Evolutionary conservation across 2,113 vertebrate species (phyloP).

Genomic region (Rhizomys pruinosus): DNA sequence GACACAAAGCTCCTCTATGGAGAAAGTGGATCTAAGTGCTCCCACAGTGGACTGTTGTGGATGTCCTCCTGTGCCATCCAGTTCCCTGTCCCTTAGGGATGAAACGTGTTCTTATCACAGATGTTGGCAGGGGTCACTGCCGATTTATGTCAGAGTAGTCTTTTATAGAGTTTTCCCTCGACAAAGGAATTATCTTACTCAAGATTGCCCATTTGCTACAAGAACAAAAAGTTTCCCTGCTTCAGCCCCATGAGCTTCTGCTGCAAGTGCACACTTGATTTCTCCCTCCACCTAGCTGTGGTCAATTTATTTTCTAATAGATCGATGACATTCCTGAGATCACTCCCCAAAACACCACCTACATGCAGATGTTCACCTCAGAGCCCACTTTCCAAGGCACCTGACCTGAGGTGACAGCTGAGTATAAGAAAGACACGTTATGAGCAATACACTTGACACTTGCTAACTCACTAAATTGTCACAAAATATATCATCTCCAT

Average conservation of each 20-base stretch:
- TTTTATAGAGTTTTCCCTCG: not conserved
- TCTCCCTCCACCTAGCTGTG: not conserved
- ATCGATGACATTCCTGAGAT: not conserved
- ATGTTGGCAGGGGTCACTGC: not conserved
- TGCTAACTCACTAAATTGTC: conserved; percentile 2
- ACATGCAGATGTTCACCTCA: not conserved
- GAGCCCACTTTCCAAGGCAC: not conserved
- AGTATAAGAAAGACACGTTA: not conserved
- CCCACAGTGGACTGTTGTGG: not conserved
- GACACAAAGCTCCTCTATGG: not conserved
- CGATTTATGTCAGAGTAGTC: not conserved
- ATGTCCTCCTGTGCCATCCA: not conserved
- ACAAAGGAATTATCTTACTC: not conserved
- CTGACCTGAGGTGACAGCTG: not conserved
- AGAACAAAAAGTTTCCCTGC: not conserved
- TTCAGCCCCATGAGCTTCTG: not conserved
- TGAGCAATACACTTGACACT: not conserved
- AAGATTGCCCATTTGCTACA: not conserved
- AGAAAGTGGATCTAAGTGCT: not conserved
- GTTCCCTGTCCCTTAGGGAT: not conserved
- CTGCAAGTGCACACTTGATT: not conserved
- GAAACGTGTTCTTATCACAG: not conserved
- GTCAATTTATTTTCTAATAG: not conserved
- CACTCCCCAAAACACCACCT: not conserved
- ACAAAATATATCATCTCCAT: not conserved